phyloP scores from a whole-genome alignment of 2,797 vertebrate species.

The Pitangus sulphuratus region DNA sequence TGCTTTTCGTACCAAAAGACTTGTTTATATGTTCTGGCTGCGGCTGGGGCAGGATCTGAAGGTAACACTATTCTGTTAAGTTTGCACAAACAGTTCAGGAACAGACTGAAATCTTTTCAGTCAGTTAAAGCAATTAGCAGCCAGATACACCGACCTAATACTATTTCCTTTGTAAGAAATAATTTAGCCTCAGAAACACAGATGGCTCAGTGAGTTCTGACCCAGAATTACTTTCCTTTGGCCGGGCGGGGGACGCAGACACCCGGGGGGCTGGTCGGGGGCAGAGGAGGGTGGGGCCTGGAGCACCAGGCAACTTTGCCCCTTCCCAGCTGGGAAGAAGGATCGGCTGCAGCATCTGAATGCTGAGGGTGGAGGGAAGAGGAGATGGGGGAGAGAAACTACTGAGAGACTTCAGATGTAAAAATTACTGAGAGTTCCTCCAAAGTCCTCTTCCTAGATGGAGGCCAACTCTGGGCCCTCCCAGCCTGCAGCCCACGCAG shows the following conservation, averaged over 20 bases:
- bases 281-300: neutral
- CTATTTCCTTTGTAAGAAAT: slow-evolving; percentile 48
- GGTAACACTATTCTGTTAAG: slow-evolving; percentile 41
- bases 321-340: neutral
- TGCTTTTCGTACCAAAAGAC: slow-evolving; percentile 23
- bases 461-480: slow-evolving; percentile 38
- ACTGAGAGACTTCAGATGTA: neutral
- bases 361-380: neutral
- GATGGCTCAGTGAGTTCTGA: slow-evolving; percentile 31
- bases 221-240: neutral
- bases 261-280: neutral
- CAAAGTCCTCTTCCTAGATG: slow-evolving; percentile 40
- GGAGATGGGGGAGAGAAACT: neutral
- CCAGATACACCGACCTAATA: slow-evolving; percentile 13
- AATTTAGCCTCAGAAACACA: slow-evolving; percentile 29
- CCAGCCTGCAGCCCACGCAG: slow-evolving; percentile 66
- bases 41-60: slow-evolving; percentile 44
- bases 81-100: slow-evolving; percentile 31
- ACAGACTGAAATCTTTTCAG: slow-evolving; percentile 5
- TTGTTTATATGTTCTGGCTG: slow-evolving; percentile 26
- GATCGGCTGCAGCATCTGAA: neutral
- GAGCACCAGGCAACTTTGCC: neutral
- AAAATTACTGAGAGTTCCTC: slow-evolving; percentile 48
- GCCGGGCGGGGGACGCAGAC: neutral
- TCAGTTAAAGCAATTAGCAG: slow-evolving; percentile 55